phyloP scores from a whole-genome alignment of 2,888 invertebrate genomes.

The Melolontha melolontha region DNA sequence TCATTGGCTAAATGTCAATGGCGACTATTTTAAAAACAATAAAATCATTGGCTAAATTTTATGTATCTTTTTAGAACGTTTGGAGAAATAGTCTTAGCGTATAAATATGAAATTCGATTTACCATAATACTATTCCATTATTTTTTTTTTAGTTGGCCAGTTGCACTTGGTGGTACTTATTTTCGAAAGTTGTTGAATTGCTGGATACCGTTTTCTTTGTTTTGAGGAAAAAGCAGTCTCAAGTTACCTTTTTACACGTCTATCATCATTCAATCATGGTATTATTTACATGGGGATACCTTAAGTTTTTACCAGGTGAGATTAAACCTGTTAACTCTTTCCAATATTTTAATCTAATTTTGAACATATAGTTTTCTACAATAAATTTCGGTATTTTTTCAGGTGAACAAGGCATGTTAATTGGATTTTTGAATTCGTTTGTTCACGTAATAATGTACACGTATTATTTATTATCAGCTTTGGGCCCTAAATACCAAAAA shows the following conservation, averaged over 20 bases:
- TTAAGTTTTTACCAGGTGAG: conserved; percentile 82
- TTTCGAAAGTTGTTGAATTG: conserved; percentile 82
- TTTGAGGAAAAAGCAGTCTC: conserved; percentile 88
- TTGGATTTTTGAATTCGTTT: conserved; percentile 88
- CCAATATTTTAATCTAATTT: background rate
- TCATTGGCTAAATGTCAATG: too few relatives aligned
- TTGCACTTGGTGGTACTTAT: conserved; percentile 84
- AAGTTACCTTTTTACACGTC: conserved; percentile 89
- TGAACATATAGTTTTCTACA: conserved; percentile 44
- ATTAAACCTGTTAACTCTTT: background rate
- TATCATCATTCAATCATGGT: conserved; percentile 90
- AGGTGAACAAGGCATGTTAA: conserved; percentile 90
- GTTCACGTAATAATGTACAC: conserved; percentile 94
- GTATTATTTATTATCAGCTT: conserved; percentile 88
- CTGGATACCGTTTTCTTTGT: conserved; percentile 90
- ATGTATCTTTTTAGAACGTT: too few relatives aligned
- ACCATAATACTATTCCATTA: background rate
- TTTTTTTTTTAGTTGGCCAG: conserved; percentile 67
- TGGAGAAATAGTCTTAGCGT: too few relatives aligned
- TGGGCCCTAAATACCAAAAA: conserved; percentile 89
- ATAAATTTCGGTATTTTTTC: conserved; percentile 58
- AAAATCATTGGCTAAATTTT: too few relatives aligned
- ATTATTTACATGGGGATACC: conserved; percentile 82
- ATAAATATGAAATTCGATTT: background rate
- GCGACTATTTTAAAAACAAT: too few relatives aligned